These are phyloP conservation scores for Numida meleagris DNA, from an alignment of 2,113 vertebrate genomes.

Conservation along the genomic window DNA sequence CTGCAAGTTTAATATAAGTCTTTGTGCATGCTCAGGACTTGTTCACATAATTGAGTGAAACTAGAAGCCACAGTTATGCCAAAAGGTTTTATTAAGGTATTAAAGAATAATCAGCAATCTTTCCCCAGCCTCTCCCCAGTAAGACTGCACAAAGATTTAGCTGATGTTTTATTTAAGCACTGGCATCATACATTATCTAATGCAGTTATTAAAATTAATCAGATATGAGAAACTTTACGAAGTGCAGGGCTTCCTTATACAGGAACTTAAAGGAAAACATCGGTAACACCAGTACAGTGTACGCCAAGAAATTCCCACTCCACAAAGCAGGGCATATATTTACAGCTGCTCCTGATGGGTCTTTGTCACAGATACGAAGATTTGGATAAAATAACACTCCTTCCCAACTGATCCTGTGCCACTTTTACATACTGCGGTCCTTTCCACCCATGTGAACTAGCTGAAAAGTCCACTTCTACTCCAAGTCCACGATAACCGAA, in stretches of 20 bases:
- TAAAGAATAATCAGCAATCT: slow-evolving; percentile 48
- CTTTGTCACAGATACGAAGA: not conserved
- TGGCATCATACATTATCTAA: not conserved
- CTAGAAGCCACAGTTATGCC: slow-evolving; percentile 41
- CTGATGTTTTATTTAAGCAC: slow-evolving; percentile 5
- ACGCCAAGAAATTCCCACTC: not conserved
- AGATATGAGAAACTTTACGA: not conserved
- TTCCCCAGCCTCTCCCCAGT: not conserved
- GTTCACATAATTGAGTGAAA: slow-evolving; percentile 65
- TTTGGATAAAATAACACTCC: not conserved
- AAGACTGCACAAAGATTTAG: not conserved
- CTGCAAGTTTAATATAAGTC: slow-evolving; percentile 46
- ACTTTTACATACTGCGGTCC: not conserved
- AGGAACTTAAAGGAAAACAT: not conserved
- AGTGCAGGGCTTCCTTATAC: not conserved
- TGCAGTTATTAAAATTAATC: not conserved
- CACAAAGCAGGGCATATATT: not conserved
- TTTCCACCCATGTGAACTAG: not conserved
- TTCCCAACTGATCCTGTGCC: not conserved
- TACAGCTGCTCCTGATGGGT: not conserved
- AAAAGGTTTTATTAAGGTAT: slow-evolving; percentile 52
- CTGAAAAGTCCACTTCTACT: not conserved
- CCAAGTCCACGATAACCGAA: not conserved
- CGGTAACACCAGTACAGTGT: not conserved
- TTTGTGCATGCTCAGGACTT: slow-evolving; percentile 58